phyloP scores from a whole-genome alignment of 2,888 invertebrate species.

The Drosophila colorata region DNA sequence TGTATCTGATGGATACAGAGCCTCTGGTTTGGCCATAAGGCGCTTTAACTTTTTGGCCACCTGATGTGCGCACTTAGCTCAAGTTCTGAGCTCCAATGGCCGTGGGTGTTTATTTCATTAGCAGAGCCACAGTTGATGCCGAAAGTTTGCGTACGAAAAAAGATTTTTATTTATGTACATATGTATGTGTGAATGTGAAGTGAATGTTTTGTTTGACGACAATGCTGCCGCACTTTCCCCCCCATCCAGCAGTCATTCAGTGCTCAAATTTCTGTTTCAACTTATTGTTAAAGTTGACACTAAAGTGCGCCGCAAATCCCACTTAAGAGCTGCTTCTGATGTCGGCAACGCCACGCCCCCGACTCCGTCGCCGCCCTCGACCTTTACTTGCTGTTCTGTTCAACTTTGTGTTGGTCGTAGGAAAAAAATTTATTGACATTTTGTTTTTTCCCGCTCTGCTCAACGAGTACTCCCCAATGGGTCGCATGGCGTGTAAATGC shows the following conservation, averaged over 20 bases:
- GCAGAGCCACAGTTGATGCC: constrained; percentile 66
- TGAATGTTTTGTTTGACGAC: constrained; percentile 40
- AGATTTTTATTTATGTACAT: constrained; percentile 52
- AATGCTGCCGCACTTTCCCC: constrained; percentile 5
- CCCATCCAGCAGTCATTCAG: not conserved
- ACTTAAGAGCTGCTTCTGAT: constrained; percentile 69
- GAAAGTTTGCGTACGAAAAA: constrained; percentile 52
- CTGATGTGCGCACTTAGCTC: constrained; percentile 66
- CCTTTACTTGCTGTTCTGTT: constrained; percentile 35
- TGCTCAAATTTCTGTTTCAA: constrained; percentile 47
- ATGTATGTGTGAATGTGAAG: constrained; percentile 12
- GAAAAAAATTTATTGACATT: constrained; percentile 71
- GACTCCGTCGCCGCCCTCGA: not conserved
- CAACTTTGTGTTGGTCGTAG: constrained; percentile 26
- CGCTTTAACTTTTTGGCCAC: constrained; percentile 61
- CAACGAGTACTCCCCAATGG: constrained; percentile 58
- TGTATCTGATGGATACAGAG: constrained; percentile 68
- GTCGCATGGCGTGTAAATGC: constrained; percentile 76
- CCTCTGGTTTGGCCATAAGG: constrained; percentile 38
- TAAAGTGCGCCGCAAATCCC: constrained; percentile 79
- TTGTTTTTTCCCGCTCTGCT: constrained; percentile 37
- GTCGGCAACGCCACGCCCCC: constrained; percentile 15
- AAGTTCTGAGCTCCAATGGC: constrained; percentile 57
- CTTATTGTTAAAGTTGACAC: constrained; percentile 81
- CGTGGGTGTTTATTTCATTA: constrained; percentile 68